Base-by-base conservation (phyloP, 2,113 vertebrate genomes). In the Ibidorhyncha struthersii region DNA sequence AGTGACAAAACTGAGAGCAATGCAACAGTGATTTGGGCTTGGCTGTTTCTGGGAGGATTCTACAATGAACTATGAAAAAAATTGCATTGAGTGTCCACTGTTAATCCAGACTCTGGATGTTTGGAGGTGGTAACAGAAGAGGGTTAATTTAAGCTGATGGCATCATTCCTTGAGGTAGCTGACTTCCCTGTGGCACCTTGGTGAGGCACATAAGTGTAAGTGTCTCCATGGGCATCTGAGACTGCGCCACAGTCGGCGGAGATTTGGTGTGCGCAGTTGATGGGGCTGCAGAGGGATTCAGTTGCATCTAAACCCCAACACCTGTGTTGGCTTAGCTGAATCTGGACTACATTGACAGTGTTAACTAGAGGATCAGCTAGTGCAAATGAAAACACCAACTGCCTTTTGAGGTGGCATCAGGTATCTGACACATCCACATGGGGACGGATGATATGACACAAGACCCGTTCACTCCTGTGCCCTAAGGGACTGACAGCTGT, bases 161-260 rank as follows among this genome's bases (percentile, higher is more conserved):
- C 8, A 61, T 58, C 2, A 55, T 55, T 85, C n/a, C 67, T 56
- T 55, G 52, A 55, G 65, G 47, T 11, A 55, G 14, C 25, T 32
- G 56, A 36, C 16, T 41, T 62, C 41, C 47, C 29, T 76, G 6
- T 12, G 82, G 19, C 15, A 50, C 22, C 12, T 23, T 23, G 49
- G 49, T 25, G 49, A 50, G 49, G 49, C 22, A 72, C 58, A 38
- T 7, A 76, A 78, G 26, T 8, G 2, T 36, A 65, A n/a, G 6
- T 30, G 10, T n/a, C 23, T 62, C 49, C 4, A 1, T 43, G 59
- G 56, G 19, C 34, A 41, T 3, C 1, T 41, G 50, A 72, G 43
- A 25, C 10, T 29, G 27, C 47, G 55, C 26, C 29, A n/a, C 43
- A 29, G 1, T 11, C 3, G 2, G 19, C 1, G 4, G 38, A 67